Conservation (phyloP, 2,888 invertebrate genomes). For the Sarcophaga rosellei region DNA sequence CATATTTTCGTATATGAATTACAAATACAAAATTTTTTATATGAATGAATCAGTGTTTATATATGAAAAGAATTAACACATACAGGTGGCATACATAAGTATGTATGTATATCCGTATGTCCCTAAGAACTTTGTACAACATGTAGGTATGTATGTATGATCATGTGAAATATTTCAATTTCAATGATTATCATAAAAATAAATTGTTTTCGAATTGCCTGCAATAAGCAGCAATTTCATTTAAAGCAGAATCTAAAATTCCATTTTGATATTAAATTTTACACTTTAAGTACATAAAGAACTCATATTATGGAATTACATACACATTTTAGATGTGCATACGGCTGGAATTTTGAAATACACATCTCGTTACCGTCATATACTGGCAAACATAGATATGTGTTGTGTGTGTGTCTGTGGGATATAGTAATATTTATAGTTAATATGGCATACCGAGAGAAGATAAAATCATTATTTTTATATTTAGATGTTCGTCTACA, state of each 20-base stretch:
- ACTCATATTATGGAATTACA: slow-evolving; percentile 23
- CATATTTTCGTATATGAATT: not conserved
- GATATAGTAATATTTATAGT: not conserved
- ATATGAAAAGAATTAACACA: too few relatives aligned
- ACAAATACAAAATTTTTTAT: not conserved
- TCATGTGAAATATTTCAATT: slow-evolving; percentile 19
- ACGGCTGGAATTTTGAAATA: slow-evolving; percentile 4
- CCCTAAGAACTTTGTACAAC: not conserved
- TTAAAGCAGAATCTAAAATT: slow-evolving; percentile 46
- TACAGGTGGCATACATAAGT: not conserved
- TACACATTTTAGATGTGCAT: slow-evolving; percentile 33
- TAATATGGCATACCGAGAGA: not conserved
- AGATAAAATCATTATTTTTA: not conserved
- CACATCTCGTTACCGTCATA: not conserved
- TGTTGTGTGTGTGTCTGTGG: too few relatives aligned
- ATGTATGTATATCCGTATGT: not conserved
- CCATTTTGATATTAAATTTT: slow-evolving; percentile 54
- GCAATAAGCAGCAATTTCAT: slow-evolving; percentile 49
- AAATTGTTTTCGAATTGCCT: slow-evolving; percentile 56
- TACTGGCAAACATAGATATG: not conserved
- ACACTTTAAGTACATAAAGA: slow-evolving; percentile 51
- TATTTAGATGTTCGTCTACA: not conserved
- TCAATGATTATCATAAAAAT: slow-evolving; percentile 59
- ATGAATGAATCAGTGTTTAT: not conserved
- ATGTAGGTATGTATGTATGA: not conserved